A percentile compares a stretch with the other conserved stretches of the same genome.
These are phyloP conservation scores for Trematocara variabile DNA, from an alignment of 2,113 vertebrate species.

Conservation along the genomic window DNA sequence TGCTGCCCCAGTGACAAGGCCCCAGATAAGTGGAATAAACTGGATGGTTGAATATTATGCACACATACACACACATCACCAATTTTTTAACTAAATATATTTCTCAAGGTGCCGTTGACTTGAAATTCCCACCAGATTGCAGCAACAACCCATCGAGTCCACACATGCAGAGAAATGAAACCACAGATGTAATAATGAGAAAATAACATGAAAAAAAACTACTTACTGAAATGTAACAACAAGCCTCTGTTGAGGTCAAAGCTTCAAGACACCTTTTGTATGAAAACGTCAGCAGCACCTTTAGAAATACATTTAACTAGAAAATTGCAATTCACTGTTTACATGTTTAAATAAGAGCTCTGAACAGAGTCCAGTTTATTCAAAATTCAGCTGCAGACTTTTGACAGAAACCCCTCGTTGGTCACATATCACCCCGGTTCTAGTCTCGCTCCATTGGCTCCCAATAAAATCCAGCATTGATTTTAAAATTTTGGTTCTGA, in stretches of 20 bases:
- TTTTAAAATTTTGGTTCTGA: too few relatives aligned
- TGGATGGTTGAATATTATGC: not conserved
- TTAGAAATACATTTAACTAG: not conserved
- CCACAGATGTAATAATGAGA: not conserved
- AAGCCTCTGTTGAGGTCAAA: not conserved
- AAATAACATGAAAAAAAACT: not conserved
- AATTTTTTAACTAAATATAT: not conserved
- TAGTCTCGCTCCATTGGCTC: too few relatives aligned
- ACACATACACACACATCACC: not conserved
- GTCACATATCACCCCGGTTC: too few relatives aligned
- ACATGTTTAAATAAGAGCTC: too few relatives aligned
- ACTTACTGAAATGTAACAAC: not conserved
- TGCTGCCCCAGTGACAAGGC: not conserved
- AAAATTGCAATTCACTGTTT: not conserved
- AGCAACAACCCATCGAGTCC: not conserved
- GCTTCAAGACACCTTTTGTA: not conserved
- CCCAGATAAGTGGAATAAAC: not conserved
- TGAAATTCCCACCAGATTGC: not conserved
- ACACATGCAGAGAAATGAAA: accelerated
- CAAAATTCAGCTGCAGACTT: too few relatives aligned
- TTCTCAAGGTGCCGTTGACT: not conserved
- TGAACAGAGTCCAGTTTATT: too few relatives aligned
- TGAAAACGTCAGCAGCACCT: not conserved
- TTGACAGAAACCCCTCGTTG: too few relatives aligned
- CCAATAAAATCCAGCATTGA: too few relatives aligned